These are phyloP conservation scores for Apeira syringaria DNA, from an alignment of 2,888 invertebrate genomes.

Conservation along the genomic window DNA sequence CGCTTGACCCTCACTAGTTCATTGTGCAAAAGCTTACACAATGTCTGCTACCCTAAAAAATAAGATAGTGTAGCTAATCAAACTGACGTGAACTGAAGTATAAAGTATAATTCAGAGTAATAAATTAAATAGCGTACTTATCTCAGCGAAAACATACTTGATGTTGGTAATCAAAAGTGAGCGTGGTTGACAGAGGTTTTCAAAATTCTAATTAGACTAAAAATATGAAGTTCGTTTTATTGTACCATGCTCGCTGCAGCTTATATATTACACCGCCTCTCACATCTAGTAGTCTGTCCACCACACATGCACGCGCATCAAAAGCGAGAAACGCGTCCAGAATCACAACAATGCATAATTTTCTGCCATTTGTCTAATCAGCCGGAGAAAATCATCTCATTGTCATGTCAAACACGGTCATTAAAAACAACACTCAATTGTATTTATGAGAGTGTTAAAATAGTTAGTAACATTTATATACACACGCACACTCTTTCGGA, in stretches of 20 bases:
- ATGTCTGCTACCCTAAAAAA: no score
- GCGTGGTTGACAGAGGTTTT: no score
- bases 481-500: background rate
- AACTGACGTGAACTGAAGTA: no score
- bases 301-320: constrained; percentile 39
- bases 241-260: constrained; percentile 19
- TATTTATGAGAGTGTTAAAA: constrained; percentile 29
- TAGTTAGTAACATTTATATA: background rate
- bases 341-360: constrained; percentile 45
- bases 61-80: no score
- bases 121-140: no score
- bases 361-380: constrained; percentile 35
- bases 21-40: no score
- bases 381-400: constrained; percentile 41
- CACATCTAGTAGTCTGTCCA: constrained; percentile 25
- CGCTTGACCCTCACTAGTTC: no score
- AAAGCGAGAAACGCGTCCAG: constrained; percentile 44
- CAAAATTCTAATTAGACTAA: no score
- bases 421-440: constrained; percentile 33
- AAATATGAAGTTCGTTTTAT: no score
- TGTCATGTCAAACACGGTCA: constrained; percentile 36
- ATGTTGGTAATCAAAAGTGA: no score
- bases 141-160: no score
- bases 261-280: constrained; percentile 18
- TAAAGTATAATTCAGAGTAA: no score